Percentiles rank a stretch among this genome's conserved stretches.
phyloP scores from a whole-genome alignment of 1,140 invertebrate genomes.

The Telenomus remus region DNA sequence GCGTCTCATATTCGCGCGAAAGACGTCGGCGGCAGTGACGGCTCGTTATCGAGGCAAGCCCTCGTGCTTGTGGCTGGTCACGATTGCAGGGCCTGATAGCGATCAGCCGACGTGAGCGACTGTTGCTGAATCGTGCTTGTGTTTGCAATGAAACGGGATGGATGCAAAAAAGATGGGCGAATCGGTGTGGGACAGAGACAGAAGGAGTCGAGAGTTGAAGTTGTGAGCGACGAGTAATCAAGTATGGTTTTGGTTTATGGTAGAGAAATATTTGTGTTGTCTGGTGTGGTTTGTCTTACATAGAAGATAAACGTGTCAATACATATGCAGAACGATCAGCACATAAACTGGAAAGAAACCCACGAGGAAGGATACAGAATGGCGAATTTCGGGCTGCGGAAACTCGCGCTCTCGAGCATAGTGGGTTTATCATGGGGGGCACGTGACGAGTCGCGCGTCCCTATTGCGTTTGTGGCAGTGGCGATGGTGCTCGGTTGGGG shows the following conservation, averaged over 20 bases:
- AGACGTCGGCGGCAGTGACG: constrained; percentile 28
- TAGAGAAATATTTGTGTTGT: constrained; percentile 21
- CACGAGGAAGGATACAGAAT: constrained; percentile 30
- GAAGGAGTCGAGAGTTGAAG: too few relatives aligned
- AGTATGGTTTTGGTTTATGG: constrained; percentile 8
- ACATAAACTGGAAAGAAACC: constrained; percentile 18
- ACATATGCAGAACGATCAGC: constrained; percentile 29
- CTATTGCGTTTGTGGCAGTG: constrained; percentile 2
- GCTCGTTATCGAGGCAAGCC: constrained; percentile 21
- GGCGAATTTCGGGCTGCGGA: constrained; percentile 21
- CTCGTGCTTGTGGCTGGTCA: constrained; percentile 3
- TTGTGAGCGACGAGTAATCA: background rate
- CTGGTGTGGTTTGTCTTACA: constrained; percentile 40
- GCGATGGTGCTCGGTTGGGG: background rate
- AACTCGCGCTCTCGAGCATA: constrained; percentile 23
- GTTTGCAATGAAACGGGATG: too few relatives aligned
- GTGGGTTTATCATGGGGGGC: constrained; percentile 55
- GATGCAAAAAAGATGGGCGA: background rate
- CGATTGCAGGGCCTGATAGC: background rate
- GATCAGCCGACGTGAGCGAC: constrained; percentile 9
- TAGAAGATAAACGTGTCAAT: constrained; percentile 28
- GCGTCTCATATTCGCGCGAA: constrained; percentile 70
- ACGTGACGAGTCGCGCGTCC: constrained; percentile 60
- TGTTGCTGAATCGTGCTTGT: constrained; percentile 17
- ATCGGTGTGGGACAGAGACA: background rate